A percentile compares a stretch with the other conserved stretches of the same genome.
These are phyloP conservation scores for Leucozona laternaria DNA, from an alignment of 2,888 invertebrate species.

Conservation along the genomic window DNA sequence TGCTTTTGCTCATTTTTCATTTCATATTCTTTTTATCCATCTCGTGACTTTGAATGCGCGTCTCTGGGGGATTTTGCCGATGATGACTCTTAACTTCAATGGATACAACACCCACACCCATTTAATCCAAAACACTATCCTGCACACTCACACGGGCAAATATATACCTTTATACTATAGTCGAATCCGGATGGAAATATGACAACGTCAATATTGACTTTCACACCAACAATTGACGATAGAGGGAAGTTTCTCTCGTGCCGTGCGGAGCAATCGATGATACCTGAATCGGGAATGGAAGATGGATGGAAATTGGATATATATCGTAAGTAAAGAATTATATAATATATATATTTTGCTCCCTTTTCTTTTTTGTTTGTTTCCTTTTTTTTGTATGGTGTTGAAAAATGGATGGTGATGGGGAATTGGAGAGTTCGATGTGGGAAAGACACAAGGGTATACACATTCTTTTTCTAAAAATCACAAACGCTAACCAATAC, in stretches of 20 bases:
- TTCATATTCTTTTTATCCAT: constrained; percentile 53
- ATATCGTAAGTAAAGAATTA: constrained; percentile 88
- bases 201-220: constrained; percentile 90
- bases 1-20: constrained; percentile 68
- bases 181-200: constrained; percentile 88
- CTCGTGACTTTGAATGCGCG: constrained; percentile 45
- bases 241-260: constrained; percentile 91
- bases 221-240: constrained; percentile 91
- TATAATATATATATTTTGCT: constrained; percentile 8
- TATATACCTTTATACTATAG: constrained; percentile 71
- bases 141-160: background rate
- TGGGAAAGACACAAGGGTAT: constrained; percentile 1
- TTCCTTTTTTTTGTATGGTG: background rate
- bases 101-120: constrained; percentile 31
- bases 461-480: background rate
- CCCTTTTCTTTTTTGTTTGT: background rate
- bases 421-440: background rate
- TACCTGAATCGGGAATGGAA: constrained; percentile 90
- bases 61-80: constrained; percentile 51
- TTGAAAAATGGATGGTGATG: background rate
- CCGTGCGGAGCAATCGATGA: constrained; percentile 90
- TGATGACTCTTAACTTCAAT: constrained; percentile 43
- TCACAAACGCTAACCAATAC: background rate
- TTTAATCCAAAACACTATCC: constrained; percentile 8
- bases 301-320: constrained; percentile 93